Conservation (phyloP, 2,797 vertebrate genomes). For the Clarias fuscus region DNA sequence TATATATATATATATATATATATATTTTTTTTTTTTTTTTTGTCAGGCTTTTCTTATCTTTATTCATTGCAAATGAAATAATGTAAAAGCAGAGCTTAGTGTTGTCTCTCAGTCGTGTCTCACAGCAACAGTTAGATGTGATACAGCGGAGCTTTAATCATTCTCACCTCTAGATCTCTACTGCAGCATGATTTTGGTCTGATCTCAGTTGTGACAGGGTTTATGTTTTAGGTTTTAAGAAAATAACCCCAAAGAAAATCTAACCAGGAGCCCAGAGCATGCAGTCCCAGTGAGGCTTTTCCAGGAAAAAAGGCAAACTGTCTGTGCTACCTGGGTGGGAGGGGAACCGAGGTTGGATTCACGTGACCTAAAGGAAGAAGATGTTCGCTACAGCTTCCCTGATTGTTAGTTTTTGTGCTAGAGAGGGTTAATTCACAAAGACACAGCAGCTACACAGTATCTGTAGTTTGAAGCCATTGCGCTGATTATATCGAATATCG, state of each 20-base stretch:
- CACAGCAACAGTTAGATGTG: not conserved
- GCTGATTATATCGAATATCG: not conserved
- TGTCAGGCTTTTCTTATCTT: slow-evolving; percentile 30
- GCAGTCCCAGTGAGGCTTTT: not conserved
- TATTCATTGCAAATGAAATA: slow-evolving; percentile 39
- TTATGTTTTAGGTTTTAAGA: not conserved
- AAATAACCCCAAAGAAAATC: not conserved
- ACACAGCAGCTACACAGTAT: not conserved
- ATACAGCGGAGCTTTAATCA: not conserved
- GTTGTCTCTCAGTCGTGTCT: no score
- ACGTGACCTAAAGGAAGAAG: not conserved
- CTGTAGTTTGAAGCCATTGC: not conserved
- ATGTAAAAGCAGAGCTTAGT: slow-evolving; percentile 27
- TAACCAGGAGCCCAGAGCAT: not conserved
- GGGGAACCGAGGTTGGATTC: not conserved
- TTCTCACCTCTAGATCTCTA: not conserved
- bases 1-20: no score
- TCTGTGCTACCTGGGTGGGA: not conserved
- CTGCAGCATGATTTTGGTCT: slow-evolving; percentile 34
- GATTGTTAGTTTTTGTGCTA: not conserved
- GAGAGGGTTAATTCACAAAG: not conserved
- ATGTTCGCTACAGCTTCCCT: not conserved
- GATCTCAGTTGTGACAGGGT: not conserved
- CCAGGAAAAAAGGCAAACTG: not conserved
- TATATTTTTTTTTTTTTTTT: no score